Evolutionary conservation across 2,888 invertebrate genomes (phyloP).

Genomic region (Sinelater perroti): DNA sequence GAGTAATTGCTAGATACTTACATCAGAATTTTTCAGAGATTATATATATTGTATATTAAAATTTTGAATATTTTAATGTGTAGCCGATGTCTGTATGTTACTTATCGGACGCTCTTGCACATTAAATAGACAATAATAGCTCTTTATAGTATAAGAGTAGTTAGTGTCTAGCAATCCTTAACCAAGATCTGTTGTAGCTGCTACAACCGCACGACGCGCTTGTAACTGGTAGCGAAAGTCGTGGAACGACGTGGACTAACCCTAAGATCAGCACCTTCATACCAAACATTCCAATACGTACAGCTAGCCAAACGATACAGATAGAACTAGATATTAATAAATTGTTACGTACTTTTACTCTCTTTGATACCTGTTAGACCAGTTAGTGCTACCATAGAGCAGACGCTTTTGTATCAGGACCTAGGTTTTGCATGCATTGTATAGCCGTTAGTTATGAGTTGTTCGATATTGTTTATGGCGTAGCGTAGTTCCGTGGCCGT

Average conservation of each 20-base stretch:
- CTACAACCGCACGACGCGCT: constrained; percentile 84
- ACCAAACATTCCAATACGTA: constrained; percentile 33
- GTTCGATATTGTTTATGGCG: background rate
- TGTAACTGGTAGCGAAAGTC: constrained; percentile 62
- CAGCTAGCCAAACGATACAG: constrained; percentile 17
- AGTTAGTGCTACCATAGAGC: constrained; percentile 6
- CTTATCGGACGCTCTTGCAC: too few species aligned
- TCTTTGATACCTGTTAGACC: constrained; percentile 24
- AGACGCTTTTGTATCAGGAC: constrained; percentile 13
- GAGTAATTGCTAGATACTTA: too few species aligned
- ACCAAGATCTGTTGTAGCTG: constrained; percentile 66
- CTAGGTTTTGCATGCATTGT: constrained; percentile 26
- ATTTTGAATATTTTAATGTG: too few species aligned
- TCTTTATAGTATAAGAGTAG: too few species aligned
- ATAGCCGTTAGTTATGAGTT: constrained; percentile 9
- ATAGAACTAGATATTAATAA: constrained; percentile 13
- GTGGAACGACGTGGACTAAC: constrained; percentile 8
- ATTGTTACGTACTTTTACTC: constrained; percentile 15
- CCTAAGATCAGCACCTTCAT: constrained; percentile 27
- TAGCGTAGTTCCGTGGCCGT: constrained; percentile 1
- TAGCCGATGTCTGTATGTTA: too few species aligned
- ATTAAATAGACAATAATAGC: too few species aligned
- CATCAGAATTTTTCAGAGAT: too few species aligned
- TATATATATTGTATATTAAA: too few species aligned
- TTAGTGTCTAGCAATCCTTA: too few species aligned